Evolutionary conservation across 2,797 vertebrate genomes (phyloP).

Genomic region (Typhlichthys eigenmanni): DNA sequence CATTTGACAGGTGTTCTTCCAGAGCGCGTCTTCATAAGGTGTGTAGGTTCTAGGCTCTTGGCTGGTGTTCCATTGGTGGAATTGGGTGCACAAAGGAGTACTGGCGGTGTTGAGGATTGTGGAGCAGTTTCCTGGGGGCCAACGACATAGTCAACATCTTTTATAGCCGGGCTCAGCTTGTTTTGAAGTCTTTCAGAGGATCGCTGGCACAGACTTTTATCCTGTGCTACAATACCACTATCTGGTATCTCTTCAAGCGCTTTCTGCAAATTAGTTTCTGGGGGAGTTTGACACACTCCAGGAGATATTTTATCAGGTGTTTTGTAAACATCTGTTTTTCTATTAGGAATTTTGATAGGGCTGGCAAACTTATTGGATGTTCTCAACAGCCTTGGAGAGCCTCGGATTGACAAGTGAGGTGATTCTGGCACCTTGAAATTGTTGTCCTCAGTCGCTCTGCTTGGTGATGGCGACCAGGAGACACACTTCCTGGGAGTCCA

Average conservation of each 20-base stretch:
- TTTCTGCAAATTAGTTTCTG: slow-evolving; percentile 22
- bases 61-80: slow-evolving; percentile 25
- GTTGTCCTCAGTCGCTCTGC: not conserved
- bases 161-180: slow-evolving; percentile 40
- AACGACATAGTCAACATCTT: slow-evolving; percentile 3
- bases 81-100: slow-evolving; percentile 30
- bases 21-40: slow-evolving; percentile 62
- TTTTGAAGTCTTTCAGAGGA: slow-evolving; percentile 39
- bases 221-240: slow-evolving; percentile 11
- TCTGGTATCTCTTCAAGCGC: slow-evolving; percentile 10
- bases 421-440: slow-evolving; percentile 71
- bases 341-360: slow-evolving; percentile 37
- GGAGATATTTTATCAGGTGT: slow-evolving; percentile 61
- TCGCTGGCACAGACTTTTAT: slow-evolving; percentile 18
- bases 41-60: slow-evolving; percentile 45
- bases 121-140: slow-evolving; percentile 16
- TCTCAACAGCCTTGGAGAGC: slow-evolving; percentile 52
- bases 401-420: slow-evolving; percentile 32
- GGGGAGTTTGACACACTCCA: slow-evolving; percentile 7
- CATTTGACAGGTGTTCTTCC: slow-evolving; percentile 61
- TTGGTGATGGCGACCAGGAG: slow-evolving; percentile 77
- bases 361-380: slow-evolving; percentile 46
- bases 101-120: slow-evolving; percentile 4
- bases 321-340: slow-evolving; percentile 54
- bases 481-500: slow-evolving; percentile 69